Percentiles rank a stretch among this genome's conserved stretches.
These are phyloP conservation scores for Cerceris ruficornis DNA, from an alignment of 2,888 invertebrate species.

Conservation along the genomic window DNA sequence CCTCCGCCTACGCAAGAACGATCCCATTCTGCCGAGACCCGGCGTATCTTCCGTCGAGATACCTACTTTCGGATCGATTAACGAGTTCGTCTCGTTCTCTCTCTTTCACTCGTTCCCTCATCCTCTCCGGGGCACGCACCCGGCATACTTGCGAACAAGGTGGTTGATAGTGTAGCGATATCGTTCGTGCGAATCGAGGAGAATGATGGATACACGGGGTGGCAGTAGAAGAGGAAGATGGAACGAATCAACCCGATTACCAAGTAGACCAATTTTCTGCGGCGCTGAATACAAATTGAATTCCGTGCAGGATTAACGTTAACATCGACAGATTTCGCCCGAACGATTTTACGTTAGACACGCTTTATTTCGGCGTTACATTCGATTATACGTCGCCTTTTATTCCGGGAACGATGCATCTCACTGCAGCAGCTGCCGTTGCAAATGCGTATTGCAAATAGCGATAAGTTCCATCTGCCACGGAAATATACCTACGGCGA, in stretches of 20 bases:
- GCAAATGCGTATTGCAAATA: too few relatives aligned
- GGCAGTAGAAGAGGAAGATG: conserved; percentile 39
- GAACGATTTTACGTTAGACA: conserved; percentile 30
- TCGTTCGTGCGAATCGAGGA: conserved; percentile 23
- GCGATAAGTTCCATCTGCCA: too few relatives aligned
- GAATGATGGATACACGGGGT: conserved; percentile 50
- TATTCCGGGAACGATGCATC: background rate
- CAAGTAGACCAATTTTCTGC: conserved; percentile 66
- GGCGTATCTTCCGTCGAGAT: conserved; percentile 59
- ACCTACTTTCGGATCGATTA: conserved; percentile 67
- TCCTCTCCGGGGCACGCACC: background rate
- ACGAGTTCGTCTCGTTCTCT: conserved; percentile 27
- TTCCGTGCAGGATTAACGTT: conserved; percentile 64
- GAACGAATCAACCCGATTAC: conserved; percentile 67
- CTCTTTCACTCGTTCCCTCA: conserved; percentile 2
- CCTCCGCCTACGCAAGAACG: conserved; percentile 58
- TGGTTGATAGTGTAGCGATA: background rate
- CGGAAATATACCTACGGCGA: too few relatives aligned
- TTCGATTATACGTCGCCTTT: background rate
- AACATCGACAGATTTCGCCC: conserved; percentile 66
- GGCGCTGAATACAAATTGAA: conserved; percentile 64
- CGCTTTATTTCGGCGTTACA: conserved; percentile 10
- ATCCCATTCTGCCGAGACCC: conserved; percentile 58
- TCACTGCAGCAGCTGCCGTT: background rate
- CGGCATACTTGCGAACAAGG: background rate